Evolutionary conservation across 1,140 invertebrate species (phyloP).

Genomic region (Hirudo medicinalis): DNA sequence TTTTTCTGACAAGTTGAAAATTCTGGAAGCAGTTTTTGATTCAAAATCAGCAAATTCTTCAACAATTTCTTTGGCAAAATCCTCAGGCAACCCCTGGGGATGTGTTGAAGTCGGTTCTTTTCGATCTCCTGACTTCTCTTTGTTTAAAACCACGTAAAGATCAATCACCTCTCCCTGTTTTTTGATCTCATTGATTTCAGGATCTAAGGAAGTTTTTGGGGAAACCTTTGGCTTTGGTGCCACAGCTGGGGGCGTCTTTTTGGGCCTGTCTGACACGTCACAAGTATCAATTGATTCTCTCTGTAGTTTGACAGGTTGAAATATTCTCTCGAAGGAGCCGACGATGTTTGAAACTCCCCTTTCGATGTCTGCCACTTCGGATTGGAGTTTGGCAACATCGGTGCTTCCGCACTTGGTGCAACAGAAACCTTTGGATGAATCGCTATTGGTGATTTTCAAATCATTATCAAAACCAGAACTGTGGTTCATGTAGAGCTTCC

Average conservation of each 20-base stretch:
- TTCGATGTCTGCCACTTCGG: neutral
- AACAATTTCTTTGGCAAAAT: neutral
- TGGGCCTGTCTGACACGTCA: neutral
- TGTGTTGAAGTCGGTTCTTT: too few relatives aligned
- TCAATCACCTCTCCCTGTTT: neutral
- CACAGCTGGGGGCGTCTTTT: neutral
- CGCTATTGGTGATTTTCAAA: neutral
- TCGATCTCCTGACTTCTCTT: neutral
- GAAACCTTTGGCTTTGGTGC: constrained; percentile 1
- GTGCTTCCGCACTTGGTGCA: neutral
- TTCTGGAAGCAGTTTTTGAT: neutral
- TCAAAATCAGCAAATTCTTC: neutral
- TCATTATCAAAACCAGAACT: neutral
- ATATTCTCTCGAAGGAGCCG: neutral
- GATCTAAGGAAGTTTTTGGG: neutral
- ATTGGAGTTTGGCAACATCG: neutral
- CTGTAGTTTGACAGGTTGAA: neutral
- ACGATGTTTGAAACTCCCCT: neutral
- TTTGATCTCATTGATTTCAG: neutral
- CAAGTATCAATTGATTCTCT: neutral
- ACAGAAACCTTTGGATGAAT: neutral
- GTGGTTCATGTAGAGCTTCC: too few relatives aligned
- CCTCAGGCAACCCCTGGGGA: too few relatives aligned
- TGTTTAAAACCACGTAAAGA: neutral
- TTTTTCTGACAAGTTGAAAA: neutral